phyloP scores from a whole-genome alignment of 2,113 vertebrate species.

The Sceloporus undulatus region DNA sequence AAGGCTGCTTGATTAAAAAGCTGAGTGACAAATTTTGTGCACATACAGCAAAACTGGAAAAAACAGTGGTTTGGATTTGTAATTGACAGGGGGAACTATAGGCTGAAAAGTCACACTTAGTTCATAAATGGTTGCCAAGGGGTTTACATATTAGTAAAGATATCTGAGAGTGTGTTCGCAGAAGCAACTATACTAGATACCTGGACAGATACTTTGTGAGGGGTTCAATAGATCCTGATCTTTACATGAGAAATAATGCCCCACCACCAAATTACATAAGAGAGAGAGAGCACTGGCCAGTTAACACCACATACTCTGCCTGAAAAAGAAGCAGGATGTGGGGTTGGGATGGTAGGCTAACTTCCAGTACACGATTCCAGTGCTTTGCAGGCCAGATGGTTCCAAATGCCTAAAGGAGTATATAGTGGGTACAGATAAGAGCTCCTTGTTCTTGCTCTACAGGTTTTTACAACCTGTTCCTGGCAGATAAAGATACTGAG shows the following conservation, averaged over 20 bases:
- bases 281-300: not conserved
- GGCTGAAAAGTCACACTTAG: not conserved
- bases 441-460: slow-evolving; percentile 9
- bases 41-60: slow-evolving; percentile 29
- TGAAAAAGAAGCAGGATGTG: not conserved
- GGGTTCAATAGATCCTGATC: not conserved
- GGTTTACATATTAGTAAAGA: not conserved
- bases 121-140: not conserved
- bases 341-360: not conserved
- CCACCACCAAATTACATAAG: not conserved
- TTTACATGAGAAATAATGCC: not conserved
- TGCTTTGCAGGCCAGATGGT: not conserved
- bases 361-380: not conserved
- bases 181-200: not conserved
- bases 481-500: slow-evolving; percentile 8
- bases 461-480: slow-evolving; percentile 10
- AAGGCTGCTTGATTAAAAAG: not conserved
- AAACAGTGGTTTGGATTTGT: slow-evolving; percentile 13
- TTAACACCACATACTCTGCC: not conserved
- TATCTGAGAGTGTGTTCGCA: not conserved
- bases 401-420: slow-evolving; percentile 9
- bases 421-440: slow-evolving; percentile 2
- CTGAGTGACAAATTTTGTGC: not conserved
- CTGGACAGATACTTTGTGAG: not conserved
- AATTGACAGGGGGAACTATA: not conserved